Evolutionary conservation across 1,140 invertebrate species (phyloP), one percentile per base, ranked within the genome.

Genomic region (Atta colombica): DNA sequence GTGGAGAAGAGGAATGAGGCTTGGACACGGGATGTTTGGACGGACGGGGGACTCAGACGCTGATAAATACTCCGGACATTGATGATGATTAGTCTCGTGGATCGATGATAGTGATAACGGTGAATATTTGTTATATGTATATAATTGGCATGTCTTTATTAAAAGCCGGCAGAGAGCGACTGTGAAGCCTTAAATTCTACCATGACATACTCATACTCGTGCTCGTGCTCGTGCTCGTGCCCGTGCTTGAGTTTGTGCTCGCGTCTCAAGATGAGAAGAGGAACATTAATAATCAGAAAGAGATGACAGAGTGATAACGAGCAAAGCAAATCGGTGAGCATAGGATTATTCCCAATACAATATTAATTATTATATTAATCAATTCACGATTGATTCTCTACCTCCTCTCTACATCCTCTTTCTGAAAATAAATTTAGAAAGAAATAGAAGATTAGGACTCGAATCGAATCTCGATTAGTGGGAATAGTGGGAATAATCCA

Each of bases 1-100:
- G 12, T 94, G 89, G 93, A 95, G 93, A 96, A 94, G 94, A 94
- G 92, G 94, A 91, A 94, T 95, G 92, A 91, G 94, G 93, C 81
- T 16, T 94, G 93, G 93, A 94, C 39, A 35, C 21, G 68, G 35
- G 39, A 4, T 31, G n/a, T 91, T 58, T 88, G 93, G 88, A 75
- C 35, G 39, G 72, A 61, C 16, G 25, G 18, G 25, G 39, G 25
- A 81, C 65, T 81, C 69, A 81, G 90, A 86, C 78, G 88, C 72
- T 69, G 88, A 77, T 66, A 90, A 81, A 89, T 58, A 80, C 21
- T 84, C 82, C 39, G 89, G 75, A 63, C 35, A 65, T 51, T 90
- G 87, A 65, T 90, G 25, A 82, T 45, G 28, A 85, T 66, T 69
- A 80, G 35, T 72, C 8, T 88, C 68, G 35, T 65, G 71, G 51